phyloP scores from a whole-genome alignment of 2,797 vertebrate genomes.

The Neomorphus geoffroyi region DNA sequence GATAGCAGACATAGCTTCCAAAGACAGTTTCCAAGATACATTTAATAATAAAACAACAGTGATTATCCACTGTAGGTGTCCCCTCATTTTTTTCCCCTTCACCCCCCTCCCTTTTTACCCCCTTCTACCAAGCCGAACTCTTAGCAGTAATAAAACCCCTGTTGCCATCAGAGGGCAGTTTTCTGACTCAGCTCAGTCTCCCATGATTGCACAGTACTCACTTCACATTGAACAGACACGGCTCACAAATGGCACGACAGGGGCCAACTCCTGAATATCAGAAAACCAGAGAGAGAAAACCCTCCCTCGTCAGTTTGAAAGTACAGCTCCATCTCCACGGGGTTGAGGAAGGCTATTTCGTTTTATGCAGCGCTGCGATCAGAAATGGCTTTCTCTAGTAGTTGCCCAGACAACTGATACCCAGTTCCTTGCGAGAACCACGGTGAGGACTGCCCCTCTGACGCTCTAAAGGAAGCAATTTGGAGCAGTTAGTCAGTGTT shows the following conservation, averaged over 20 bases:
- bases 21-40: conserved; percentile 37
- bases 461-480: conserved; percentile 2
- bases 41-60: conserved; percentile 14
- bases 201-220: conserved; percentile 27
- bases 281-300: neutral
- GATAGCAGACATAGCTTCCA: conserved; percentile 9
- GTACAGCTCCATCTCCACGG: neutral
- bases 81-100: neutral
- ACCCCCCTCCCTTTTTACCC: neutral
- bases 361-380: conserved; percentile 37
- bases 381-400: conserved; percentile 39
- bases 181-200: neutral
- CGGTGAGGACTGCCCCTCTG: neutral
- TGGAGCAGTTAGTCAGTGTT: conserved; percentile 26
- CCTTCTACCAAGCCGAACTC: neutral
- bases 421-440: neutral
- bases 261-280: neutral
- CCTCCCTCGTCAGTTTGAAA: neutral
- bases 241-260: neutral
- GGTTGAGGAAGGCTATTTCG: neutral
- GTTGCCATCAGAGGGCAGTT: conserved; percentile 1
- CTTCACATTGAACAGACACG: conserved; percentile 31
- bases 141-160: neutral
- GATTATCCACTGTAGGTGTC: neutral
- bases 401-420: conserved; percentile 36